These are phyloP conservation scores for Exaiptasia diaphana DNA, from an alignment of 64 coral and sea anemone genomes.

Conservation along the genomic window DNA sequence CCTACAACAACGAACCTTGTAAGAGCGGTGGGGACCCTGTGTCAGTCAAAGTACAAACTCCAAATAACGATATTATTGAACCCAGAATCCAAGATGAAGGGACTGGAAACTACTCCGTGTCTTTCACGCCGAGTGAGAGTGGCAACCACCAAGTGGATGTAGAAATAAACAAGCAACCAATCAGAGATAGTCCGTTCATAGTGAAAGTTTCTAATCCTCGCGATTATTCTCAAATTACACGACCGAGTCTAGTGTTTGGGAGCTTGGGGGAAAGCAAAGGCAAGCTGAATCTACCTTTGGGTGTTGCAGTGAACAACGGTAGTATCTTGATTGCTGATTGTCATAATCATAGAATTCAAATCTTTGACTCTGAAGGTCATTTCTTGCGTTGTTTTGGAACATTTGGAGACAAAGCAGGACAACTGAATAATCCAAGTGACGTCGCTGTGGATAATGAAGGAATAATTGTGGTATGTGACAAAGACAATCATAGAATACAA, in stretches of 20 bases:
- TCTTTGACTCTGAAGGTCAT: conserved; percentile 64
- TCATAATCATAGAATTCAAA: conserved; percentile 86
- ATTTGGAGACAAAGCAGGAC: conserved; percentile 83
- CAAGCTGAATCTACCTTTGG: conserved; percentile 90
- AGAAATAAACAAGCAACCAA: conserved; percentile 61
- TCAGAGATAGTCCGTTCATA: conserved; percentile 65
- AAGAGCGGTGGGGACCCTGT: conserved; percentile 64
- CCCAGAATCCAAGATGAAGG: conserved; percentile 54
- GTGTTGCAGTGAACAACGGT: conserved; percentile 78
- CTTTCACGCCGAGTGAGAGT: conserved; percentile 52
- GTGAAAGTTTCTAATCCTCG: conserved; percentile 69
- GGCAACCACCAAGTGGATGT: conserved; percentile 64
- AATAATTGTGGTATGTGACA: conserved; percentile 90
- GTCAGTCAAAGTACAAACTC: conserved; percentile 53
- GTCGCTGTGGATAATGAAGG: conserved; percentile 61
- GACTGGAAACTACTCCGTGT: conserved; percentile 68
- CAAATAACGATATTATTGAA: not conserved
- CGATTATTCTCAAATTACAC: conserved; percentile 54
- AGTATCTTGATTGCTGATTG: conserved; percentile 83
- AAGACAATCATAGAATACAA: conserved; percentile 90
- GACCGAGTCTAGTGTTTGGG: conserved; percentile 53
- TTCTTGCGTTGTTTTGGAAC: conserved; percentile 72
- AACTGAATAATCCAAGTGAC: conserved; percentile 87
- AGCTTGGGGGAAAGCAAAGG: conserved; percentile 52
- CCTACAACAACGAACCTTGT: conserved; percentile 55